Conservation (phyloP, 2,797 vertebrate species). For the Xenentodon cancila region DNA sequence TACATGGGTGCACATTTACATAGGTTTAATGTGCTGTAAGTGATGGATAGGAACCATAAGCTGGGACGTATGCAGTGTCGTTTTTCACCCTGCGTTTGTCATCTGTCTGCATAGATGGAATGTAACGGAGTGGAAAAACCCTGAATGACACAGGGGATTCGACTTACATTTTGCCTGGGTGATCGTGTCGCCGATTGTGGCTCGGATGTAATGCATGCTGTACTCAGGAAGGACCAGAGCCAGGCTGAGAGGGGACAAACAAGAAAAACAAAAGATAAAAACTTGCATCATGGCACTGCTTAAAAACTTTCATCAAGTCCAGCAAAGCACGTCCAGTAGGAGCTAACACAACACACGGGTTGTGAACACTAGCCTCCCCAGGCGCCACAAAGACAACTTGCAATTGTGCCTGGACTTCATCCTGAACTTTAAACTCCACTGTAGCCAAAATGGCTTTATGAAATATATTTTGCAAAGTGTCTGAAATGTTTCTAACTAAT, state of each 20-base stretch:
- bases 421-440: conserved; percentile 15
- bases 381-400: conserved; percentile 13
- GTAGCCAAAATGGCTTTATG: conserved; percentile 3
- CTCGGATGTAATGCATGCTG: conserved; percentile 94
- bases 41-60: conserved; percentile 52
- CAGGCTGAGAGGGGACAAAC: conserved; percentile 81
- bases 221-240: conserved; percentile 95
- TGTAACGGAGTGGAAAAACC: conserved; percentile 21
- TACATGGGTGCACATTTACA: conserved; percentile 6
- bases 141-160: conserved; percentile 4
- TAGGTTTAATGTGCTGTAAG: conserved; percentile 14
- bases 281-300: conserved; percentile 13
- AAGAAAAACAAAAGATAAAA: conserved; percentile 11
- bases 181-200: conserved; percentile 91
- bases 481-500: conserved; percentile 20
- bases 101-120: conserved; percentile 29
- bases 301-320: conserved; percentile 21
- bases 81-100: conserved; percentile 26
- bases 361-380: conserved; percentile 26
- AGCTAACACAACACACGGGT: conserved; percentile 1
- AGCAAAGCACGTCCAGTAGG: conserved; percentile 18
- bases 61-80: conserved; percentile 18
- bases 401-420: conserved; percentile 26
- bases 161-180: conserved; percentile 96
- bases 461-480: conserved; percentile 24